Conservation (phyloP, 2,888 invertebrate genomes). For the Platerodrilus igneus region DNA sequence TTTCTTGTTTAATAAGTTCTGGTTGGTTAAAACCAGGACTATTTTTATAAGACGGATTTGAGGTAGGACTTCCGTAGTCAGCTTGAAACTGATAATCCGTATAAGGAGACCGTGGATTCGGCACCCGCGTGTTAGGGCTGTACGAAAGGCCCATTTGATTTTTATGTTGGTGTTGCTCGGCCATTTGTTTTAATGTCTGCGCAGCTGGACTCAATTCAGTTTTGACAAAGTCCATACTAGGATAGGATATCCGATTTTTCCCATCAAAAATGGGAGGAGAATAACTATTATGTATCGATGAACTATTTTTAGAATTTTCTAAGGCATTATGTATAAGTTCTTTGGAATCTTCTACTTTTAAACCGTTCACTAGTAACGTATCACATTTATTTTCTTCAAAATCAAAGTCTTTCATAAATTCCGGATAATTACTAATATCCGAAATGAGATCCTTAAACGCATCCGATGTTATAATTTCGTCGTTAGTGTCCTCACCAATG, state of each 20-base stretch:
- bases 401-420: slow-evolving; percentile 74
- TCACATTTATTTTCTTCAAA: slow-evolving; percentile 60
- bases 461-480: slow-evolving; percentile 69
- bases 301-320: slow-evolving; percentile 27
- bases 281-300: slow-evolving; percentile 39
- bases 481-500: slow-evolving; percentile 78
- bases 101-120: slow-evolving; percentile 54
- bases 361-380: slow-evolving; percentile 29
- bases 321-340: slow-evolving; percentile 33
- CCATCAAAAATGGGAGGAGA: slow-evolving; percentile 43
- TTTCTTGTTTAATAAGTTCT: slow-evolving; percentile 56
- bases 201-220: slow-evolving; percentile 84
- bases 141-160: slow-evolving; percentile 62
- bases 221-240: slow-evolving; percentile 46
- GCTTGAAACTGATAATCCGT: slow-evolving; percentile 58
- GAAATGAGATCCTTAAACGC: slow-evolving; percentile 83
- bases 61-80: slow-evolving; percentile 52
- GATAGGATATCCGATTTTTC: slow-evolving; percentile 36
- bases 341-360: slow-evolving; percentile 44
- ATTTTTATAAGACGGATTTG: slow-evolving; percentile 45
- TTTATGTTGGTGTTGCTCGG: slow-evolving; percentile 92
- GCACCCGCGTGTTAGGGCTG: slow-evolving; percentile 46
- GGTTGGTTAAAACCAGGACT: slow-evolving; percentile 46
- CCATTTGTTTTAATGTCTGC: slow-evolving; percentile 94
- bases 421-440: slow-evolving; percentile 79